Evolutionary conservation across 2,113 vertebrate genomes (phyloP).

Genomic region (Glaucidium brasilianum): DNA sequence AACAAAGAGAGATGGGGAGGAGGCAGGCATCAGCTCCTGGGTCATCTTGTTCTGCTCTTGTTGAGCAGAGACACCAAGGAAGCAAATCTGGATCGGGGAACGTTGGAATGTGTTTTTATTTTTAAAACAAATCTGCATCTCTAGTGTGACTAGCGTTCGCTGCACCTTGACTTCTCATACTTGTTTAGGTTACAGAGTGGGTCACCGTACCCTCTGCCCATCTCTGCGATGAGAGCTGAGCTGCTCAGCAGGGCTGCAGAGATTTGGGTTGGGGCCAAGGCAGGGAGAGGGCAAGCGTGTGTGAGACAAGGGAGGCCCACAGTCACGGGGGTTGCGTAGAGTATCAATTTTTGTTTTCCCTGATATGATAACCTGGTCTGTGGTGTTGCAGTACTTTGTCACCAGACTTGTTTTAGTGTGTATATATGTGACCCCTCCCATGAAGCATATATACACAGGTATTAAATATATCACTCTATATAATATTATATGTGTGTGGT

Average conservation of each 20-base stretch:
- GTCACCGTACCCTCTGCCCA: background rate
- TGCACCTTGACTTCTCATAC: background rate
- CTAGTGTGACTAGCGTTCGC: background rate
- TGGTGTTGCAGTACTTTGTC: constrained; percentile 78
- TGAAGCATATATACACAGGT: constrained; percentile 84
- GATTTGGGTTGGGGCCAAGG: accelerated
- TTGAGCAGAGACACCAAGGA: background rate
- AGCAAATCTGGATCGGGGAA: background rate
- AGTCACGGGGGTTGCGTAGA: background rate
- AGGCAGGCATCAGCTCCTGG: background rate
- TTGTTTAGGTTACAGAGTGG: background rate
- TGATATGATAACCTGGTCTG: constrained; percentile 67
- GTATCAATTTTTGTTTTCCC: constrained; percentile 61
- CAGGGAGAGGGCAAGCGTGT: background rate
- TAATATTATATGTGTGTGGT: constrained; percentile 84
- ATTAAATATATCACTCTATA: constrained; percentile 85
- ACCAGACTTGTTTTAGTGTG: constrained; percentile 81
- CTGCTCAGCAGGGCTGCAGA: background rate
- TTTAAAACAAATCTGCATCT: constrained; percentile 30
- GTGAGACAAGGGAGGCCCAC: background rate
- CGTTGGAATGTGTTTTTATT: background rate
- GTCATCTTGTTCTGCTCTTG: background rate
- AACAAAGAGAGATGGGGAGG: background rate
- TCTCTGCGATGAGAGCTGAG: background rate
- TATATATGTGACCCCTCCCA: constrained; percentile 79